Evolutionary conservation across 1,140 invertebrate genomes (phyloP), one percentile per base, ranked within the genome.

Genomic region (Orussus abietinus): DNA sequence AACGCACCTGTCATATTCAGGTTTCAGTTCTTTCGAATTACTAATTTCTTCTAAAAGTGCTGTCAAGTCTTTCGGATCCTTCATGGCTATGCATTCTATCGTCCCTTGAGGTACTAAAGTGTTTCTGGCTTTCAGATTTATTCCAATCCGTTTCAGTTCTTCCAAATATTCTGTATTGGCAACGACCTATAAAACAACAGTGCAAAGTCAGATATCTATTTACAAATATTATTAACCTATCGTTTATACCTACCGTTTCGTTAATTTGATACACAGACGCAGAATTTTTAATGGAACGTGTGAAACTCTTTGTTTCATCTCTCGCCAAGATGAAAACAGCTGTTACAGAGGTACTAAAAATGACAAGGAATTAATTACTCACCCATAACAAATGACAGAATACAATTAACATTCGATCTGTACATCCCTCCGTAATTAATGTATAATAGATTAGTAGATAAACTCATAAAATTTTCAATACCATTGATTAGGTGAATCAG

Each of bases 101-200:
- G 90, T 90, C 6, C 93, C 94, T 81, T 98, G 96, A 70, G 96
- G 96, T 4, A 98, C 92, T 9, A 98, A 72, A 69, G 98, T 98
- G 64, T 97, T 98, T 62, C 95, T 94, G 0, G 90, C 91, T 69
- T 97, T 98, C 3, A 93, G 88, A 75, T 97, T 93, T 47, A 98
- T 95, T 9, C 92, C 88, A 31, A 96, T 77, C 59, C 85, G 84
- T 71, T 96, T 92, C 42, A 98, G 67, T 59, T 89, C 85, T 12
- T 74, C 66, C 14, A 91, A 74, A 69, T 97, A 96, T 33, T 84
- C 79, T 52, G 80, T 81, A 35, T 82, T 80, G 3, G 81, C 80
- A 1, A 95, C 90, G 45, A n/a, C n/a, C n/a, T n/a, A n/a, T n/a
- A n/a, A n/a, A n/a, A n/a, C n/a, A n/a, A n/a, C n/a, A n/a, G n/a